Base-by-base conservation (phyloP, 1,140 invertebrate genomes). In the Cyclargus thomasi region DNA sequence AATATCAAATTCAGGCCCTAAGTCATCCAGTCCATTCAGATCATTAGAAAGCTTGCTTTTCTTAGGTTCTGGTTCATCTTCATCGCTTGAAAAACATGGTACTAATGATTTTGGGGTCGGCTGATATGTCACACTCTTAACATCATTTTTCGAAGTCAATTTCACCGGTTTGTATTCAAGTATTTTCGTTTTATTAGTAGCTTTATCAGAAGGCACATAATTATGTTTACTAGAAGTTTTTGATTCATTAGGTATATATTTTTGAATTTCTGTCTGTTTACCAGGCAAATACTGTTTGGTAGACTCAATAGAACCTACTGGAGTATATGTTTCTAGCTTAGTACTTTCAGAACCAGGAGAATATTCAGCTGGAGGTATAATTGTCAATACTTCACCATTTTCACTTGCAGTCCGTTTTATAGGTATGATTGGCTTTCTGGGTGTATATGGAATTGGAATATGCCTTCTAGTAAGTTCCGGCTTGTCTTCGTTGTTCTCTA, bases 361-460 rank as follows among this genome's bases (percentile, higher is more conserved):
- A 77, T 91, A 91, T 69, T 83, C 78, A 5, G 79, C 73, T 67
- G 83, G 83, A 35, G 88, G 82, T 71, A 84, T 79, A 69, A 83
- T 88, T 70, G 86, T 82, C 71, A 85, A 88, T 20, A 86, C 78
- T 67, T 86, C 77, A 63, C 75, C 82, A 74, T 85, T 86, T 62
- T 71, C 80, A 59, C 87, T 85, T 17, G 76, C 67, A 68, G 81
- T 77, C 67, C 85, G 79, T 71, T 84, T 86, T n/a, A 88, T 80
- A 47, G 81, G 76, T 65, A 82, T 63, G 74, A 78, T 83, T 63
- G 90, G 90, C 70, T 90, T 87, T 70, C 88, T 76, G 29, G 90
- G 90, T 16, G 90, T 91, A 67, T 91, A 91, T 53, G 90, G 90
- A 36, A 91, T 88, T 21, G 90, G 90, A 70, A 91, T 91, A 74